These are phyloP conservation scores for Polylopha cassiicola DNA, from an alignment of 2,888 invertebrate genomes.

Conservation along the genomic window DNA sequence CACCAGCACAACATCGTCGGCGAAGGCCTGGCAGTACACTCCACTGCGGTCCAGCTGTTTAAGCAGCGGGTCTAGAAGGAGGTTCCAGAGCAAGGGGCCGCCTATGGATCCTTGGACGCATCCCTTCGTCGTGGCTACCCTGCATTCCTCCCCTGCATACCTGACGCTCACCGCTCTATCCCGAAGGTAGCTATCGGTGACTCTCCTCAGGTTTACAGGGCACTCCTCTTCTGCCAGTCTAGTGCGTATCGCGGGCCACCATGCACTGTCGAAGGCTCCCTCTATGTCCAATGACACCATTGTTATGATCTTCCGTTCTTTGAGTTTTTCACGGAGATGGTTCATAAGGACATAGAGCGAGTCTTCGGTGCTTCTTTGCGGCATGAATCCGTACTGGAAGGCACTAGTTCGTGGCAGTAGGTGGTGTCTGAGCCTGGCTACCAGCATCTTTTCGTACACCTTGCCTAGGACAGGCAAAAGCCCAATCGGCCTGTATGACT, in stretches of 20 bases:
- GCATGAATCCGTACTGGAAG: constrained; percentile 14
- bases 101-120: too few species aligned
- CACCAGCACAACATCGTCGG: too few species aligned
- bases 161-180: too few species aligned
- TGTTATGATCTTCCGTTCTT: neutral
- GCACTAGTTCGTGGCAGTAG: neutral
- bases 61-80: too few species aligned
- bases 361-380: too few species aligned
- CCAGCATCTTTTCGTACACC: constrained; percentile 10
- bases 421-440: constrained; percentile 1
- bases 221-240: constrained; percentile 2
- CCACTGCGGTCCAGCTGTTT: too few species aligned
- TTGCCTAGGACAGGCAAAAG: constrained; percentile 13
- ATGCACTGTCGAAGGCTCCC: constrained; percentile 26
- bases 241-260: constrained; percentile 7
- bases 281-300: constrained; percentile 16
- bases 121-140: too few species aligned
- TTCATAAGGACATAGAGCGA: constrained; percentile 9
- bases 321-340: neutral
- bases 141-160: too few species aligned
- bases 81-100: too few species aligned
- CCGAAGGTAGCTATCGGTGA: too few species aligned
- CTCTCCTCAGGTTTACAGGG: neutral
- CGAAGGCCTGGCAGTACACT: too few species aligned
- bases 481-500: constrained; percentile 15